Base-by-base conservation (phyloP, 2,113 vertebrate genomes). In the Ramphastos sulfuratus region DNA sequence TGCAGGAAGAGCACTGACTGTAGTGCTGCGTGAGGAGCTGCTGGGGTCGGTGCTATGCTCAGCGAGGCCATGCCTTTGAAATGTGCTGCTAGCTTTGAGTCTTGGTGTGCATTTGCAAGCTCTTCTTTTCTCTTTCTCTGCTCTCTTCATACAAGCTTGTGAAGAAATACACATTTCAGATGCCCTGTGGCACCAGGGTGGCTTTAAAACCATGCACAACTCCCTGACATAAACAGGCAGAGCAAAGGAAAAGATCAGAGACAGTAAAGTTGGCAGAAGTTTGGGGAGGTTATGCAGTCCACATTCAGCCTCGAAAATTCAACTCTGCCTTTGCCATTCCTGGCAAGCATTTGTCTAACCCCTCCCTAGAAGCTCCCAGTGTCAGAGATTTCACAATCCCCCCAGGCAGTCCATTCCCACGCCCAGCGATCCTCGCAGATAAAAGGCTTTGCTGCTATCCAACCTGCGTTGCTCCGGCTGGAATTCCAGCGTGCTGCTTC, bases 391-490 rank as follows among this genome's bases (percentile, higher is more conserved):
- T 89, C 74, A 73, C 60, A 93, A 66, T 91, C 71, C 88, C 46
- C 42, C 27, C 19, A 73, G 35, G 72, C 69, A 85, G 91, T 89
- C 79, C 93, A 12, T 93, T 94, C 85, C 75, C 76, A 93, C 0
- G 11, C 60, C 15, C 48, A 56, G 79, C 11, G 65, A 93, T 91
- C 77, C 52, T 84, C 61, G 58, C 33, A 88, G 79, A 92, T 91
- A 58, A 90, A 87, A 48, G 5, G 8, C 54, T 85, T 93, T 90
- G 46, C 76, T 94, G 76, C 88, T 87, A 90, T n/a, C 42, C 42
- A 85, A 37, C 31, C 56, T 80, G 67, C 70, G 85, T 80, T 92
- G 85, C 85, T 91, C 56, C 70, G 71, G 46, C 69, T 67, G 67
- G 85, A 83, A 85, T 90, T 90, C 0, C 9, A 91, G 65, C 23